Conservation (phyloP, 2,797 vertebrate genomes). For the Lithobates sylvaticus region DNA sequence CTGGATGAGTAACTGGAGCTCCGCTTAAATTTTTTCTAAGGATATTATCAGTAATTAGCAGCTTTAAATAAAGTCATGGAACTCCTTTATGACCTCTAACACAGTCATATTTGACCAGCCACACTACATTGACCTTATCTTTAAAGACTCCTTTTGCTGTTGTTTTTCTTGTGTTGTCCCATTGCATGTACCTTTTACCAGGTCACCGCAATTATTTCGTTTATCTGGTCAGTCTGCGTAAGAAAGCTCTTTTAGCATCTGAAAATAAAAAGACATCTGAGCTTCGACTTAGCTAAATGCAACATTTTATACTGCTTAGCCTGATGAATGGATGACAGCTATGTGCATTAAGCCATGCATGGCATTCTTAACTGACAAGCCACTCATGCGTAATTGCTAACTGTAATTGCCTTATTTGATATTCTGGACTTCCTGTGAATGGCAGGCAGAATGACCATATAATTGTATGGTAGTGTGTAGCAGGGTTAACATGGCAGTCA, state of each 20-base stretch:
- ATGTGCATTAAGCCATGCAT: slow-evolving; percentile 5
- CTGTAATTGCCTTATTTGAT: slow-evolving; percentile 14
- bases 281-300: slow-evolving; percentile 7
- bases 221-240: not conserved
- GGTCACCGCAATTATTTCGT: not conserved
- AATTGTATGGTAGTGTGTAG: not conserved
- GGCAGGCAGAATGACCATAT: slow-evolving; percentile 3
- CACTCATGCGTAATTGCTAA: slow-evolving; percentile 16
- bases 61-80: not conserved
- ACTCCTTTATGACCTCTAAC: not conserved
- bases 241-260: not conserved
- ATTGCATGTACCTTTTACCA: not conserved
- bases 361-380: not conserved
- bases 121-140: not conserved
- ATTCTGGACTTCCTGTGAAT: slow-evolving; percentile 6
- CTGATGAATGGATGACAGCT: slow-evolving; percentile 12
- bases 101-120: not conserved
- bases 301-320: slow-evolving; percentile 2
- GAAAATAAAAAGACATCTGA: not conserved
- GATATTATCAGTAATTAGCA: too few species aligned
- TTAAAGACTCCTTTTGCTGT: not conserved
- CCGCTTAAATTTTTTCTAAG: not conserved
- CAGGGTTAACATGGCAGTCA: not conserved
- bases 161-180: not conserved
- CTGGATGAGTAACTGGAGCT: not conserved